Percentiles rank a stretch among this genome's conserved stretches.
Conservation (phyloP, 2,113 vertebrate species). For the Myrmecobius fasciatus region DNA sequence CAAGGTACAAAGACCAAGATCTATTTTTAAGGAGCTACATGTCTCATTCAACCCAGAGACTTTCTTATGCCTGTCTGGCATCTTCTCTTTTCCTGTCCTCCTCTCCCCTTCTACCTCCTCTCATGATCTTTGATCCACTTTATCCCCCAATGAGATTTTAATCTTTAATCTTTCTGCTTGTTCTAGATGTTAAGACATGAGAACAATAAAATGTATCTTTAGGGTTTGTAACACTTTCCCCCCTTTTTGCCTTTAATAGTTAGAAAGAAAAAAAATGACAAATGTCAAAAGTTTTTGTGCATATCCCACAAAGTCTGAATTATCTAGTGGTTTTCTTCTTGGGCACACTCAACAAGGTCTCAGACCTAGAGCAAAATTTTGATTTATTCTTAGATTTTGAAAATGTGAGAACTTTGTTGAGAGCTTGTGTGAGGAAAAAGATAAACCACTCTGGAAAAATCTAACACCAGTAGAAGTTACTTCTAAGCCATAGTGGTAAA, state of each 20-base stretch:
- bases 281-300: background rate
- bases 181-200: constrained; percentile 73
- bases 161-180: constrained; percentile 78
- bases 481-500: constrained; percentile 42
- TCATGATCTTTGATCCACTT: constrained; percentile 77
- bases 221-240: constrained; percentile 52
- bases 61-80: background rate
- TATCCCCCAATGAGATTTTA: constrained; percentile 69
- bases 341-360: background rate
- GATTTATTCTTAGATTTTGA: background rate
- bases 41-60: background rate
- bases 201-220: constrained; percentile 44
- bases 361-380: background rate
- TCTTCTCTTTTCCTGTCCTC: background rate
- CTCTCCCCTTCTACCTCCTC: background rate
- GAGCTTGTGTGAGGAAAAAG: constrained; percentile 40
- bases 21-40: background rate
- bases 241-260: constrained; percentile 51
- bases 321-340: background rate
- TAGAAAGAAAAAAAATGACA: constrained; percentile 52
- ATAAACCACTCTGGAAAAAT: constrained; percentile 29
- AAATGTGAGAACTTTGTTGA: background rate
- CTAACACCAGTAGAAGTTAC: constrained; percentile 33
- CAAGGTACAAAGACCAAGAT: background rate
- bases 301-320: background rate